These are phyloP conservation scores for Ochropleura plecta DNA, from an alignment of 2,888 invertebrate species.

Conservation along the genomic window DNA sequence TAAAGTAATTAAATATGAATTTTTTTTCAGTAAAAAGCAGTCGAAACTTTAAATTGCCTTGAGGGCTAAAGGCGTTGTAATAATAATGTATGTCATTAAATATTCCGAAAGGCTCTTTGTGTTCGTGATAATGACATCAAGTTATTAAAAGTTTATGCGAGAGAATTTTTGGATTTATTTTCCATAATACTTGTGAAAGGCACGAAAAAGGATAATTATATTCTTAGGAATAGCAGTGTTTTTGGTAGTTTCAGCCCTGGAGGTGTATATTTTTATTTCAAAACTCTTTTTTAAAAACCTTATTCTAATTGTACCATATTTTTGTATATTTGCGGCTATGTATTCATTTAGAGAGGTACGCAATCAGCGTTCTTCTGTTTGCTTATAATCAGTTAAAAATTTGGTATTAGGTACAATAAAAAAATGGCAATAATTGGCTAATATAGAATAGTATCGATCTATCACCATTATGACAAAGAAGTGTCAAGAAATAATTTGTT, in stretches of 20 bases:
- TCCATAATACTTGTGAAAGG: constrained; percentile 15
- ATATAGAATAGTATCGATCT: too few relatives aligned
- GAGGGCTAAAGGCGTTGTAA: constrained; percentile 10
- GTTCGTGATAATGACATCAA: constrained; percentile 34
- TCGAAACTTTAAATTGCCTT: constrained; percentile 10
- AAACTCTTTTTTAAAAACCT: background rate
- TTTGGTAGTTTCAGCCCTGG: constrained; percentile 19
- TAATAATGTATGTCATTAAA: constrained; percentile 45
- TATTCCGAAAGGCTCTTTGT: constrained; percentile 22
- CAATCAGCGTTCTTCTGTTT: background rate
- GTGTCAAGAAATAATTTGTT: too few relatives aligned
- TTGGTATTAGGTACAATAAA: too few relatives aligned
- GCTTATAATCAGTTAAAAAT: background rate
- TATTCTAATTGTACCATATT: background rate
- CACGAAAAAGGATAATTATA: constrained; percentile 5
- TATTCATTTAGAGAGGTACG: background rate
- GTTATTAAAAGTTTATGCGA: constrained; percentile 35
- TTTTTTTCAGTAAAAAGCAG: background rate
- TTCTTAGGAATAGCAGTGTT: constrained; percentile 30
- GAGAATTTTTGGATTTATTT: constrained; percentile 26
- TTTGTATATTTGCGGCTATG: background rate
- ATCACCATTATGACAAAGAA: too few relatives aligned
- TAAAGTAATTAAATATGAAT: background rate
- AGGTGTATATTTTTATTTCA: background rate
- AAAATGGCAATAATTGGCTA: too few relatives aligned